Evolutionary conservation across 2,113 vertebrate species (phyloP), one percentile per base, ranked within the genome.

Genomic region (Halcyon senegalensis): DNA sequence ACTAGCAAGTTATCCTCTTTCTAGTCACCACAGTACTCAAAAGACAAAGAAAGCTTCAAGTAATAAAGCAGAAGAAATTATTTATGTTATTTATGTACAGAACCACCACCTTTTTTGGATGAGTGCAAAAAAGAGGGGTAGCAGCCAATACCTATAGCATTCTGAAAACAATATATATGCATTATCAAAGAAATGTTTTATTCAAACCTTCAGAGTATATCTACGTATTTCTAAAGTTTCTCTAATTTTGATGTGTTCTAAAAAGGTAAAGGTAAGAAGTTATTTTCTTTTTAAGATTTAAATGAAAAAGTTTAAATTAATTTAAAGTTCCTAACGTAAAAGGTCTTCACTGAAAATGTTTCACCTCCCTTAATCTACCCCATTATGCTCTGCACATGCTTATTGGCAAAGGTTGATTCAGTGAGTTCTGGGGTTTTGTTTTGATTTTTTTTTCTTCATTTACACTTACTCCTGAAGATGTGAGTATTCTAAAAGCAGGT

Each of bases 401-500:
- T 59, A 73, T 37, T 79, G 68, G 41, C 50, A 93, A 92, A 56
- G 19, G 20, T 7, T 66, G 31, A 91, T 56, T 78, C 13, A 27
- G 21, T 3, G 3, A 19, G 13, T 21, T 63, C 35, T 30, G 35
- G 5, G 4, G 0, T 28, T 74, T n/a, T 46, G 9, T 3, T 53
- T 21, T 43, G 13, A 3, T 51, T 35, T 21, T 51, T 50, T 46
- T 20, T 33, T 66, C 50, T n/a, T 39, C 39, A 33, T 28, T 64
- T 39, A 77, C 35, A 9, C 73, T 33, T 11, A 62, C 1, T 46
- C 74, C 43, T 86, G 68, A 92, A 80, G 44, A 67, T 3, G 8
- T 16, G 43, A 44, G 50, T 15, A 43, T 14, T 59, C 53, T 58
- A 84, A 63, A 73, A 58, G 14, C 35, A 84, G 46, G 30, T 33